Evolutionary conservation across 2,797 vertebrate species (phyloP), one percentile per base, ranked within the genome.

Genomic region (Alosa sapidissima): DNA sequence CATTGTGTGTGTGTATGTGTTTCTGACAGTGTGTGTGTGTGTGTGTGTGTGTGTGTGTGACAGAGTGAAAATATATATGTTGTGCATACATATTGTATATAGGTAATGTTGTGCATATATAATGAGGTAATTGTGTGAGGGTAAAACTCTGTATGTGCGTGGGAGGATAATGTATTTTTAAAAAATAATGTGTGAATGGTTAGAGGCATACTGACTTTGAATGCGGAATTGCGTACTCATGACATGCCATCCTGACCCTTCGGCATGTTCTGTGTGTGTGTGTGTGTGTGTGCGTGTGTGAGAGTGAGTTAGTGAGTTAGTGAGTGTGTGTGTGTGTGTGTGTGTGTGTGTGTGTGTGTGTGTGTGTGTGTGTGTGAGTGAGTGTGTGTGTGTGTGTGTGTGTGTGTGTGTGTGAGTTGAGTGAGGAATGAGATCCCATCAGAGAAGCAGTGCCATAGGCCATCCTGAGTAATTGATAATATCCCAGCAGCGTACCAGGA

Each of bases 401-500:
- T 65, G 62, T 65, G 62, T 33, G 28, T 68, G 10, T 68, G n/a
- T 68, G 62, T 28, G 24, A 5, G 33, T 36, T 72, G 28, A 72
- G 68, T 58, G 55, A 13, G 75, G 84, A 86, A 85, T 49, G 60
- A 4, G 81, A 84, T 75, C 68, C 49, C 60, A 85, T 84, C 84
- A 85, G 62, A 45, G 52, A 75, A 45, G 58, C 68, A 75, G 62
- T 60, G 84, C 86, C 45, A 19, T 84, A 81, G 86, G 85, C 75
- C 49, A 58, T 65, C 47, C 48, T 55, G 84, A 87, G 83, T 88
- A 87, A 87, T 87, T 84, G 82, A 84, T 88, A 81, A 55, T 48
- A 84, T 75, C 68, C 68, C 68, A 36, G 33, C 68, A 41, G 68
- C 68, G 36, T 75, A 4, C 68, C 33, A 36, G 33, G 68, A 75